Percentiles rank a stretch among this genome's conserved stretches.
Evolutionary conservation across 2,888 invertebrate species (phyloP).

Genomic region (Chymomyza amoena): DNA sequence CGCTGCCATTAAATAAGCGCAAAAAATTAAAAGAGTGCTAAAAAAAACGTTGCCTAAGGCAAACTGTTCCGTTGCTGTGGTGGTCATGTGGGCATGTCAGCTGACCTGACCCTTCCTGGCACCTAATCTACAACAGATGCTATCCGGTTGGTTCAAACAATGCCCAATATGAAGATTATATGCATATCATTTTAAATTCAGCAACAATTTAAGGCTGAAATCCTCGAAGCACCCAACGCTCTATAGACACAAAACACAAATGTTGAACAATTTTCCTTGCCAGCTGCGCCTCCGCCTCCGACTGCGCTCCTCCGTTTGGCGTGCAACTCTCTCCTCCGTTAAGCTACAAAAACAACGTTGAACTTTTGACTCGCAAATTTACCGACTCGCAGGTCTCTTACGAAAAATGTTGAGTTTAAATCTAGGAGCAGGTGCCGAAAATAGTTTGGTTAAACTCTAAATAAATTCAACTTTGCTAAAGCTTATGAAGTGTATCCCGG

Average conservation of each 20-base stretch:
- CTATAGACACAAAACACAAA: conserved; percentile 10
- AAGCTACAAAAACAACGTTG: conserved; percentile 47
- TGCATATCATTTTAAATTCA: conserved; percentile 13
- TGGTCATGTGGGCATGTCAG: conserved; percentile 1
- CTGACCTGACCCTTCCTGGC: conserved; percentile 19
- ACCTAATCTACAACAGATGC: conserved; percentile 31
- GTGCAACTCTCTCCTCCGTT: conserved; percentile 19
- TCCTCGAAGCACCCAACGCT: background rate
- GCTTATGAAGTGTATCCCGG: background rate
- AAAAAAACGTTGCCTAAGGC: background rate
- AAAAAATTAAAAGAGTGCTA: conserved; percentile 37
- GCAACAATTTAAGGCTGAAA: background rate
- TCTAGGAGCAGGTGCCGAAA: conserved; percentile 24
- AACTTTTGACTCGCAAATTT: conserved; percentile 65
- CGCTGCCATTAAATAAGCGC: conserved; percentile 23
- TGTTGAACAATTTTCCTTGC: conserved; percentile 30
- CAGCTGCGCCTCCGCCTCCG: conserved; percentile 26
- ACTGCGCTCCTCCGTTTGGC: conserved; percentile 5
- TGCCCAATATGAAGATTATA: background rate
- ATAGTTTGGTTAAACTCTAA: conserved; percentile 48
- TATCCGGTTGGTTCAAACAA: background rate
- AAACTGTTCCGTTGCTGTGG: no score
- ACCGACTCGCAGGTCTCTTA: conserved; percentile 1
- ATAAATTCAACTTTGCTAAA: background rate
- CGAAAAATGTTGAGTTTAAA: conserved; percentile 9